Evolutionary conservation across 2,113 vertebrate genomes (phyloP).

Genomic region (Cariama cristata): DNA sequence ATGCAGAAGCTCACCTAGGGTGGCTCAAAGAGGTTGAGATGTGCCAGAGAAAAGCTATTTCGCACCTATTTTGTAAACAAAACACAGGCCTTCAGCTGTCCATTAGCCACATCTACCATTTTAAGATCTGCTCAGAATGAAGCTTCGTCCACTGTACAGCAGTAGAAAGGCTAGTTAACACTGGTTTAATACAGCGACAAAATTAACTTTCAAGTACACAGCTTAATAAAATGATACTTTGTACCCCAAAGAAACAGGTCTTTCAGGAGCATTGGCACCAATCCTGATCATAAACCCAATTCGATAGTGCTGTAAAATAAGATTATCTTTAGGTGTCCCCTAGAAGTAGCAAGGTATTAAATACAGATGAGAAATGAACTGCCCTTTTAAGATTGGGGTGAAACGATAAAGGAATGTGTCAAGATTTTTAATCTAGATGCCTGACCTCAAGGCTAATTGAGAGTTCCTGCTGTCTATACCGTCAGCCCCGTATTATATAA

Average conservation of each 20-base stretch:
- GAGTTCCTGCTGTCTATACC: background rate
- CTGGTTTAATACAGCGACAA: background rate
- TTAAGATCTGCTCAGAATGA: background rate
- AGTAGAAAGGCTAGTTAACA: background rate
- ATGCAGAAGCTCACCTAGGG: background rate
- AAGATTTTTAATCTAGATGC: conserved; percentile 29
- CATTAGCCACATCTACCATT: background rate
- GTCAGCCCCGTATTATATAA: background rate
- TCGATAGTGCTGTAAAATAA: background rate
- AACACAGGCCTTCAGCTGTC: background rate
- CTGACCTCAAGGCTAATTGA: conserved; percentile 49
- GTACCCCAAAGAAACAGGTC: background rate
- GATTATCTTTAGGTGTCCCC: background rate
- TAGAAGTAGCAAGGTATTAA: conserved; percentile 48
- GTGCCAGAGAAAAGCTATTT: background rate
- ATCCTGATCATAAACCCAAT: background rate
- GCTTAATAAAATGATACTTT: background rate
- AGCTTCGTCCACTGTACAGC: background rate
- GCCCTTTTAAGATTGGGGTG: conserved; percentile 27
- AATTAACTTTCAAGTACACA: background rate
- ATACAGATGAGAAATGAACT: conserved; percentile 32
- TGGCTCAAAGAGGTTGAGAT: background rate
- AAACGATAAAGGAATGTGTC: conserved; percentile 19
- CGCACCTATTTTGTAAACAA: background rate
- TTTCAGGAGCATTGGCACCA: background rate